Base-by-base conservation (phyloP, 2,888 invertebrate genomes). In the Drosophila atripex region DNA sequence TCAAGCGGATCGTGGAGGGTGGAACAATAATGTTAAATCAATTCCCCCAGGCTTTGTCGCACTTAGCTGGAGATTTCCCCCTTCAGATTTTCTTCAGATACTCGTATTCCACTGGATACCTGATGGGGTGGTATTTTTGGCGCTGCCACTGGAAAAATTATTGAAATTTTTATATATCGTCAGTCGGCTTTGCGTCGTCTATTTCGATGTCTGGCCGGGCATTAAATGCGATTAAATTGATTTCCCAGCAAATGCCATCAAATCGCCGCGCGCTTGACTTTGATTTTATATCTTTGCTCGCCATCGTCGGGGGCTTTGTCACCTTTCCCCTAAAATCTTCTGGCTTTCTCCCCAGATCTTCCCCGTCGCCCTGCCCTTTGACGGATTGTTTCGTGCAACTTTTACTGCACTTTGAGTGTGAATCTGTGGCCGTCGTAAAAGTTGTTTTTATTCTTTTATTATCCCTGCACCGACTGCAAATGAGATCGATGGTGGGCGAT, bases 221-320 rank as follows among this genome's bases (percentile, higher is more conserved):
- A 82, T 84, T 84, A 84, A 84, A 85, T 76, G 74, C 88, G 84
- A 86, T 88, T 88, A 84, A 84, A 84, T 84, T 86, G 88, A 88
- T 86, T 86, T 59, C 84, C 39, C 75, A 63, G 59, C 64, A 76
- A 83, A 80, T 83, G 78, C 80, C 82, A 80, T 83, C 84, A 86
- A 86, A 86, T 73, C 58, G 70, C 68, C 64, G 70, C 61, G 71
- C 64, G 60, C 65, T 58, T 77, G 78, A 69, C 68, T 75, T 79
- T 74, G 84, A 82, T 74, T 86, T 84, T 84, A 65, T 77, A 86
- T 78, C 68, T 84, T 59, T 63, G 32, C 12, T 32, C 56, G 71
- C 68, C 58, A 68, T 61, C 55, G 55, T 50, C 9, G 43, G 28
- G 45, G 65, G 55, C 72, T 63, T 71, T 68, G 70, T 74, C 77